Evolutionary conservation across 2,888 invertebrate species (phyloP), one percentile per base, ranked within the genome.

Genomic region (Ophonus ardosiacus): DNA sequence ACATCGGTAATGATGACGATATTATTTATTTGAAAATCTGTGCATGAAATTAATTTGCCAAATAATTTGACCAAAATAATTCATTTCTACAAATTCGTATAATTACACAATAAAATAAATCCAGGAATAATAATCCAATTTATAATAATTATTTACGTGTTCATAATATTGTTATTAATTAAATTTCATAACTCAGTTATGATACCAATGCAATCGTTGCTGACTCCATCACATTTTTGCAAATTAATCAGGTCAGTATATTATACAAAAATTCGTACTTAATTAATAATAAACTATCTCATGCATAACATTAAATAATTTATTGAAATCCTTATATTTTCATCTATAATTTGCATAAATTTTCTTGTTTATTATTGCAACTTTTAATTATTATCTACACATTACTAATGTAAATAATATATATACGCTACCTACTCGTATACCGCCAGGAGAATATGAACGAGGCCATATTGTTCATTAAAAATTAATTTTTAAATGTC

Each of bases 61-160:
- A 4, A 31, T 31, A 4, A 31, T 31, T 31, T 31, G 3, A 5
- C 5, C 31, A 31, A 59, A 17, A 59, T 15, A 59, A n/a, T 59
- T 0, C 7, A 17, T 17, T 59, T 59, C 3, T 5, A 59, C 59
- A 59, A 59, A 59, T 17, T n/a, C 2, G 17, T 17, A 15, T 15
- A 59, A 15, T 17, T 59, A 17, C 31, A 31, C 31, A 59, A 59
- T 59, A 15, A 7, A 17, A 15, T 17, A 59, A 59, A 59, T 15
- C 7, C 31, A 24, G 7, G 1, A 15, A 68, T 68, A 15, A 38
- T 38, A 68, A 68, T 38, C 38, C 24, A 68, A 40, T 68, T 17
- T 74, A 40, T 15, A 43, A 74, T 74, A 43, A 74, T 74, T 68
- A 68, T 68, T 68, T 68, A 24, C 68, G n/a, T 43, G 51, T 74